Evolutionary conservation across 2,888 invertebrate genomes (phyloP), one percentile per base, ranked within the genome.

Genomic region (Argynnis bischoffii): DNA sequence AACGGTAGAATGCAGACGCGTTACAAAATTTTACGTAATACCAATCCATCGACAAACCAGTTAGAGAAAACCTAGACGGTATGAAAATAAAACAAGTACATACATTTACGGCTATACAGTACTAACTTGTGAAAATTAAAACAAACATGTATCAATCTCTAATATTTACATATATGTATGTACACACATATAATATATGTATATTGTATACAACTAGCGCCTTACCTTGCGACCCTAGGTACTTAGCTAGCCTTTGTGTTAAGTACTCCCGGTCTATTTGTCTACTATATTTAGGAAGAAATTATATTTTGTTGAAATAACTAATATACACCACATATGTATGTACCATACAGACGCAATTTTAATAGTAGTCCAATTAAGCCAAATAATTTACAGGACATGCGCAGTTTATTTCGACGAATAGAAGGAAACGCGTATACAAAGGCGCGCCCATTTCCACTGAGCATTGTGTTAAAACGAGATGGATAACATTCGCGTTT

Each of bases 401-500:
- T 88, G 88, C 89, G 89, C 90, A 85, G 76, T 69, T 72, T 71
- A 78, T 80, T 77, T 77, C 75, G 78, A 81, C 87, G 88, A 88
- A 88, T 87, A 73, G 85, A 84, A 83, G 87, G 86, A 92, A 92
- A 90, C 88, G 83, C 77, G 83, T 83, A 85, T 84, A 81, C 77
- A 78, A 75, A 79, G 84, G 82, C 81, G 78, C 75, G 77, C 78
- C 83, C 82, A 80, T 80, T 85, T 86, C 77, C 84, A 82, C 79
- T 69, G 80, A 76, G 74, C 85, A 86, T 86, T 86, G 85, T 87
- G 89, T 78, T 59, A 79, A 86, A 89, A 69, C 61, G 84, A 69
- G 83, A 85, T 79, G 73, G 73, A 69, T 72, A 78, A 81, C 74
- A 77, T 41, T 16, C 55, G 78, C 72, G 73, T 83, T 81, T 69